Evolutionary conservation across 2,797 vertebrate genomes (phyloP), one percentile per base, ranked within the genome.

Genomic region (Zenarchopterus dispar): DNA sequence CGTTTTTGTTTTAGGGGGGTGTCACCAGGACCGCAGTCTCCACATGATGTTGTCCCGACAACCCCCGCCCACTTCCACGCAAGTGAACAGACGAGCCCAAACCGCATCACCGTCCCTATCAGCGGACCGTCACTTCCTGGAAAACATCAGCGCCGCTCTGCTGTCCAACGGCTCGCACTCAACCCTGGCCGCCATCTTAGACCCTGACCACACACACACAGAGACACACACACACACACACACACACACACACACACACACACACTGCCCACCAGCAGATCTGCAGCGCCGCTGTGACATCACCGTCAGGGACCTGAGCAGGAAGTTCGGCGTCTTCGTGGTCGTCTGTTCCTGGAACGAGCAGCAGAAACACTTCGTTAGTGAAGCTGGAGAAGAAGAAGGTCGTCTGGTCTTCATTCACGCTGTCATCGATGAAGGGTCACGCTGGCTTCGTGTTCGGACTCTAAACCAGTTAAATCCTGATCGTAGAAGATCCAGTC

Each of bases 251-350:
- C 56, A 55, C 54, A 70, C 56, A 18, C 44, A 46, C 24, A 26
- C 57, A 78, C 82, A 81, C 65, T 76, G 73, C 67, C 75, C 62
- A 62, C 47, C 31, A 39, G 58, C 74, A 65, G 77, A 82, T 72
- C 79, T 84, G 80, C 59, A 48, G 65, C 65, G 72, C 51, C 59
- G 71, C 77, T 24, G 41, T 87, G 80, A 88, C 86, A 80, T 89
- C 81, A 85, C 49, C 13, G 26, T 36, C 28, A 36, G 57, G 9
- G 17, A 5, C 16, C 13, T 39, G 15, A 39, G 36, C 36, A 39
- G 36, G 13, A 39, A 15, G 13, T 39, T 39, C 5, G 7, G 7
- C 13, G 36, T 39, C 36, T 15, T 39, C 4, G 13, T 36, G 9
- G 10, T 36, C 33, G 33, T 3, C 33, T 36, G 33, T 36, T 11